These are phyloP conservation scores for Panthera tigris DNA, from an alignment of 2,113 vertebrate genomes.

Conservation along the genomic window DNA sequence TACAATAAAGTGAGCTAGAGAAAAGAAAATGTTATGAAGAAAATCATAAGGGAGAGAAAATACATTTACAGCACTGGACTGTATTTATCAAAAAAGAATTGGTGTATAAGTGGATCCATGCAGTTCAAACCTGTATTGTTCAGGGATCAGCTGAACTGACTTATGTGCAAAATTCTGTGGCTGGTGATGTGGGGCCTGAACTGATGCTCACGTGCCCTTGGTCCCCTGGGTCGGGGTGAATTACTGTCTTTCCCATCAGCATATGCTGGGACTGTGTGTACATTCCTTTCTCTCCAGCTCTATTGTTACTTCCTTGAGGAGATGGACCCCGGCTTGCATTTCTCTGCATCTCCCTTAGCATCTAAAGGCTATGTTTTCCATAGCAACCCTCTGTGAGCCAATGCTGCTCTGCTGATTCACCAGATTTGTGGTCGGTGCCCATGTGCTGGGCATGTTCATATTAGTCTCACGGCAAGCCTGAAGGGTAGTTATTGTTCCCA, in stretches of 20 bases:
- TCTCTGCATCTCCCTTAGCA: neutral
- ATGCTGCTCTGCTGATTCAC: neutral
- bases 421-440: neutral
- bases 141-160: neutral
- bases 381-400: neutral
- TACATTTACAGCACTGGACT: neutral
- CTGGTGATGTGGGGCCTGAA: neutral
- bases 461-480: neutral
- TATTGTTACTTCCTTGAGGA: neutral
- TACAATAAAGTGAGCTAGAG: neutral
- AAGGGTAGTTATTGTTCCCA: neutral
- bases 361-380: neutral
- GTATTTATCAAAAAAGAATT: neutral
- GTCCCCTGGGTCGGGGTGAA: neutral
- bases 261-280: fast-evolving
- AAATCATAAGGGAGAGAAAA: neutral
- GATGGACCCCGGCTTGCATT: neutral
- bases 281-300: neutral
- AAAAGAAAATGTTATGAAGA: neutral
- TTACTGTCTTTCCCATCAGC: neutral
- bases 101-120: neutral
- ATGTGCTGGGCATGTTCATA: neutral
- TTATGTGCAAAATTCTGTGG: neutral
- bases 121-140: neutral
- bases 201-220: neutral